Evolutionary conservation across 2,888 invertebrate genomes (phyloP).

Genomic region (Petrophora chlorosata): DNA sequence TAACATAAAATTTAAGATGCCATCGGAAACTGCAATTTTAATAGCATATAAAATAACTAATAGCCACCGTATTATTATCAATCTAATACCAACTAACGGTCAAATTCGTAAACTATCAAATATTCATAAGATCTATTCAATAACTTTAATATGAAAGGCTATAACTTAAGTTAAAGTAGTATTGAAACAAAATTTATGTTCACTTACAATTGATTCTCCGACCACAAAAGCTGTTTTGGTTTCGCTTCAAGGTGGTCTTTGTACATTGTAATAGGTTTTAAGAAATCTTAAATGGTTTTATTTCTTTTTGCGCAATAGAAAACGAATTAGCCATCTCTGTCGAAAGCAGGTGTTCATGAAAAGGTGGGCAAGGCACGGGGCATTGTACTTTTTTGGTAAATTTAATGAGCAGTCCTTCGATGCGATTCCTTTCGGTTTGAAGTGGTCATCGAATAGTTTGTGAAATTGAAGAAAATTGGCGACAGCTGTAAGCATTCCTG

Average conservation of each 20-base stretch:
- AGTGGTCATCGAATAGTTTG: slow-evolving; percentile 8
- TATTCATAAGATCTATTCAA: slow-evolving; percentile 10
- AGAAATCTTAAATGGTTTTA: slow-evolving; percentile 4
- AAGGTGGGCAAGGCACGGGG: slow-evolving; percentile 26
- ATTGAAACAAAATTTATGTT: slow-evolving; percentile 41
- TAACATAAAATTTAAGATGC: no score
- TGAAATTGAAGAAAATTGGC: slow-evolving; percentile 26
- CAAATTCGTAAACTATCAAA: slow-evolving; percentile 4
- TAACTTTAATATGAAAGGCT: slow-evolving; percentile 13
- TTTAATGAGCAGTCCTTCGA: slow-evolving; percentile 13
- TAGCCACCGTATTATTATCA: no score
- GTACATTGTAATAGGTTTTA: slow-evolving; percentile 12
- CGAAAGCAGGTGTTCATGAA: slow-evolving; percentile 45
- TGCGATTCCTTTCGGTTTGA: slow-evolving; percentile 11
- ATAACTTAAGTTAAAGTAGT: slow-evolving; percentile 32
- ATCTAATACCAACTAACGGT: slow-evolving; percentile 4
- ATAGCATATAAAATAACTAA: no score
- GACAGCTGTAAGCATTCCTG: slow-evolving; percentile 22
- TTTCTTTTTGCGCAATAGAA: slow-evolving; percentile 50
- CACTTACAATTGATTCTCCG: slow-evolving; percentile 36
- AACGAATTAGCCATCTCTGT: slow-evolving; percentile 65
- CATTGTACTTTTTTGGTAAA: slow-evolving; percentile 25
- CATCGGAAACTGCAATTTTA: background rate
- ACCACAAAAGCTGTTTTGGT: slow-evolving; percentile 57
- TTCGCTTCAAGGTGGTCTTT: slow-evolving; percentile 56